Evolutionary conservation across 1,140 invertebrate species (phyloP), one percentile per base, ranked within the genome.

Genomic region (Lordiphosa collinella): DNA sequence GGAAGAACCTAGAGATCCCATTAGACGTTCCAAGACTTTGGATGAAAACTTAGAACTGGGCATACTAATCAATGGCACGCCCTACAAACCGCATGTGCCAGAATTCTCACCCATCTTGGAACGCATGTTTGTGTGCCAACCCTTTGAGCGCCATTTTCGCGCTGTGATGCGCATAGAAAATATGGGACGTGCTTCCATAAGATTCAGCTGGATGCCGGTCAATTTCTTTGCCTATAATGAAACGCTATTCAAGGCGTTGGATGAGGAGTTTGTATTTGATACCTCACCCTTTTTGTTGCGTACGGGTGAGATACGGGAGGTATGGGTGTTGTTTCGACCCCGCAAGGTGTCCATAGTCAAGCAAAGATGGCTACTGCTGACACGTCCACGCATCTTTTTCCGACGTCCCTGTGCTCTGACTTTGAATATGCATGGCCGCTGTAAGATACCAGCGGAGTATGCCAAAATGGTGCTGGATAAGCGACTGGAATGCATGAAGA

Each of bases 131-230:
- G 54, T 53, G 3, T 70, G 85, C 13, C 44, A 67, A 47, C 86
- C 86, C 5, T 87, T 58, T 35, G 58, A 74, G 18, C 48, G 43
- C 2, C 41, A 48, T n/a, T n/a, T 66, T 5, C 76, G 76, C 10
- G 59, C 43, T 0, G 50, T 87, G 0, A 48, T 87, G 37, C 63
- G 60, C n/a, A 56, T 87, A 5, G 72, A 85, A 12, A 87, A 87
- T 29, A 47, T 59, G 4, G 85, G 85, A 3, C 9, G 22, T 0
- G 37, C 41, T 3, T 9, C 48, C 0, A 12, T 87, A 2, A 34
- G 16, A 1, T 74, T 80, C 6, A 37, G 22, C 8, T 87, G 78
- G 85, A 22, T 11, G 5, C 43, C 16, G 2, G 51, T 40, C 0
- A 18, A 75, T 1, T 75, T 62, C 36, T 80, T 80, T 35, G 49